Conservation (phyloP, 2,797 vertebrate genomes). For the Brachymystax lenok region DNA sequence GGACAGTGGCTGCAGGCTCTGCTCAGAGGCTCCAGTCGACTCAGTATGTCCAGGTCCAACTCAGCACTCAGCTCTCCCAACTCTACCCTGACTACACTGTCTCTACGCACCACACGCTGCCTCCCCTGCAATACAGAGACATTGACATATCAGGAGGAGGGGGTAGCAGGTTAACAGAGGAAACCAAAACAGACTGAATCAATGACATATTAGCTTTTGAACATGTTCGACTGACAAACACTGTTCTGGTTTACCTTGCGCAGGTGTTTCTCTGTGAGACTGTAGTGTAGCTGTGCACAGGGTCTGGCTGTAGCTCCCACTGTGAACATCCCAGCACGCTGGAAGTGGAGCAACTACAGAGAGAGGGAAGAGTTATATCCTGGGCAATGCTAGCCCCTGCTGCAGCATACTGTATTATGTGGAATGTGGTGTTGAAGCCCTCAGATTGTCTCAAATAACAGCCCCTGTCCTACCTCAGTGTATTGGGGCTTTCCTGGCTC, state of each 20-base stretch:
- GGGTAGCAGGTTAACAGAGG: no score
- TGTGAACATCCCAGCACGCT: constrained; percentile 75
- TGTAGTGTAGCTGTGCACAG: constrained; percentile 85
- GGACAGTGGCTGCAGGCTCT: constrained; percentile 72
- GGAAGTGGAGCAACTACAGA: constrained; percentile 83
- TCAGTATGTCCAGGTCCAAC: constrained; percentile 84
- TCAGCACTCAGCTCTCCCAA: constrained; percentile 82
- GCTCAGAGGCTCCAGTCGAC: constrained; percentile 77
- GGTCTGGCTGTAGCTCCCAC: constrained; percentile 79
- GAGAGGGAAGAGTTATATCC: background rate
- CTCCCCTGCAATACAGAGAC: constrained; percentile 70
- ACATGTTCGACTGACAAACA: background rate
- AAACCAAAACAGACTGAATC: no score
- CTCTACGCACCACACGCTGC: constrained; percentile 70
- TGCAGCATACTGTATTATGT: background rate
- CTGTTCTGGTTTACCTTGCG: constrained; percentile 64
- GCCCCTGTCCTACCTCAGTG: constrained; percentile 76
- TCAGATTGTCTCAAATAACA: background rate
- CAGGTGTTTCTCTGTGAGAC: constrained; percentile 77
- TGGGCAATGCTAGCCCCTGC: background rate
- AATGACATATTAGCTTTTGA: no score
- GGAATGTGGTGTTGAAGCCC: background rate
- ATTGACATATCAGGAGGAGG: background rate
- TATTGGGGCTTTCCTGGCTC: constrained; percentile 75
- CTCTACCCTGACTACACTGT: constrained; percentile 78